Evolutionary conservation across 2,113 vertebrate genomes (phyloP), one percentile per base, ranked within the genome.

Genomic region (Rhadina sibilatrix): DNA sequence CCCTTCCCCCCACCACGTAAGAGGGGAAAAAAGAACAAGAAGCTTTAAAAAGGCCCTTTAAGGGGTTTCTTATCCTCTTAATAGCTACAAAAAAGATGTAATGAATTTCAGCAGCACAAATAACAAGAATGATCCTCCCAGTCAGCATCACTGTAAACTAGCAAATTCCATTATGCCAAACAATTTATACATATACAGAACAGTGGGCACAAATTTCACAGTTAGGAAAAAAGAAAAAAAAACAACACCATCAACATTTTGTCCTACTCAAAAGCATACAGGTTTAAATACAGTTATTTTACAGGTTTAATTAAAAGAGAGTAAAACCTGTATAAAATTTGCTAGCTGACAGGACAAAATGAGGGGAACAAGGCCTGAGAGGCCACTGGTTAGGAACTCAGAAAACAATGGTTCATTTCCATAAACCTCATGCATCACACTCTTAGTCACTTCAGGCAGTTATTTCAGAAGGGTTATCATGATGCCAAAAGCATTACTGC

Each of bases 41-140:
- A 8, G 5, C 40, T 24, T 35, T 23, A 33, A 74, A 65, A 25
- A 11, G 6, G 4, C 8, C 20, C 37, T 38, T 38, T 38, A 38
- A 38, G 24, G 1, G 0, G 0, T 1, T 38, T 23, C 53, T 33
- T 5, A 4, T 25, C 35, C 20, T n/a, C 28, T 44, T 49, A 69
- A 47, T 8, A 88, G 60, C 15, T 83, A 9, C 15, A 54, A 56
- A 83, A 64, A n/a, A 54, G 5, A 54, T 21, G 6, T 11, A 47
- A 68, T 25, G 8, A 7, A 50, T 70, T 86, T 86, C 54, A 93
- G 27, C 4, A 15, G 49, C 46, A 81, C 9, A 37, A 54, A 18
- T 31, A 63, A 72, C 35, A 53, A 81, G 35, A 70, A 33, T 33
- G 24, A 59, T 80, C 25, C 21, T 83, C 24, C 23, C 44, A 56